Conservation (phyloP, 92 coral and sea anemone species). For the Actinernus sp. region DNA sequence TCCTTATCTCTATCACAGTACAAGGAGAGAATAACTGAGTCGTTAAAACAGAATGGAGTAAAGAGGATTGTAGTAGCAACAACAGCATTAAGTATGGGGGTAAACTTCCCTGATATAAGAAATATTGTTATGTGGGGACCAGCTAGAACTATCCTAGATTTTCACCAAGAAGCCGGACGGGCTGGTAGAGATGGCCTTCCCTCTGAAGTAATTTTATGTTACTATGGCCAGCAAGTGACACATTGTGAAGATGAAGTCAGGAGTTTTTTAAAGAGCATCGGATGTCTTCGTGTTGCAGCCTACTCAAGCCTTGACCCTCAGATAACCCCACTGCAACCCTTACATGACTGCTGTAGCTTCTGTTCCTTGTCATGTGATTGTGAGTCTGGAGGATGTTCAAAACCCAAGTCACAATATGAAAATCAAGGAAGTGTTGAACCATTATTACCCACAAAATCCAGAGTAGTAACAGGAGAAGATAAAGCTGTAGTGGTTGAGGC, state of each 20-base stretch:
- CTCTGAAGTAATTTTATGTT: neutral
- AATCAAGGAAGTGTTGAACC: neutral
- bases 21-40: constrained; percentile 4
- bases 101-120: constrained; percentile 34
- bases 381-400: no score
- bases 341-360: constrained; percentile 35
- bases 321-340: constrained; percentile 1
- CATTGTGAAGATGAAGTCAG: constrained; percentile 25
- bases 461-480: constrained; percentile 22
- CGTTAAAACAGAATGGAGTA: constrained; percentile 25
- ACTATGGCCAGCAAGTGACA: constrained; percentile 39
- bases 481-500: constrained; percentile 11
- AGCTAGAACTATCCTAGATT: constrained; percentile 30
- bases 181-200: constrained; percentile 23
- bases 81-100: constrained; percentile 37
- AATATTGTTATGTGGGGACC: constrained; percentile 37
- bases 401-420: no score
- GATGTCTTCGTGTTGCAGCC: constrained; percentile 25
- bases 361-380: constrained; percentile 11
- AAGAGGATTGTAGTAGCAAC: constrained; percentile 36
- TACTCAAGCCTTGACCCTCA: constrained; percentile 14
- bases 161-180: no score
- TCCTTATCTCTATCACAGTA: constrained; percentile 23
- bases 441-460: neutral
- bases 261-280: constrained; percentile 19